Conservation (phyloP, 2,797 vertebrate species). For the Catamblyrhynchus diadema region DNA sequence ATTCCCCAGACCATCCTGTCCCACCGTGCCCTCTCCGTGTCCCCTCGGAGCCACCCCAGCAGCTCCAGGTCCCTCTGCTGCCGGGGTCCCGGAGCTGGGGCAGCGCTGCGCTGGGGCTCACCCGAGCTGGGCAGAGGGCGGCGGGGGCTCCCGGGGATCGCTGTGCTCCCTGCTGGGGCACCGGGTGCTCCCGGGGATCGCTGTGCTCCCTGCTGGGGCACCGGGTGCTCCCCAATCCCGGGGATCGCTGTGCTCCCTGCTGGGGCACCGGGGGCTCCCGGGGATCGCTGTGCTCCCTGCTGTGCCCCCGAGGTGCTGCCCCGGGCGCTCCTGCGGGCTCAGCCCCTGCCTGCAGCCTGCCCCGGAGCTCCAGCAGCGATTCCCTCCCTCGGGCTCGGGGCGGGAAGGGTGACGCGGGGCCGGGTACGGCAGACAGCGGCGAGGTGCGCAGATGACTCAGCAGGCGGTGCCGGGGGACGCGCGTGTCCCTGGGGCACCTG, state of each 20-base stretch:
- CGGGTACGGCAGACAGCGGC: not conserved
- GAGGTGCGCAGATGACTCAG: not conserved
- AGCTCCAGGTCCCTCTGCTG: accelerated
- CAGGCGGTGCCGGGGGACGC: not conserved
- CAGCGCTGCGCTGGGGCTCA: not conserved
- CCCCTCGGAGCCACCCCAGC: not conserved
- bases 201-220: no score
- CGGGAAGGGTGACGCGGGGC: not conserved
- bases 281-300: no score
- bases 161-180: not conserved
- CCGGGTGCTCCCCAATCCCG: no score
- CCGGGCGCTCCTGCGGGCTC: no score
- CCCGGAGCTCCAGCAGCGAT: not conserved
- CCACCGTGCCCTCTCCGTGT: not conserved
- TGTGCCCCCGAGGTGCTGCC: no score
- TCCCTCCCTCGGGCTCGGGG: not conserved
- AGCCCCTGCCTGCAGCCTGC: not conserved
- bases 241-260: no score
- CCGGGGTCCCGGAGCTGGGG: not conserved
- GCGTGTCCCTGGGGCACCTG: not conserved
- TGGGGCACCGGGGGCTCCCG: no score
- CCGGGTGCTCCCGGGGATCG: accelerated
- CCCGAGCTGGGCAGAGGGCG: not conserved
- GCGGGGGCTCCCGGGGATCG: no score
- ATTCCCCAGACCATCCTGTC: no score